Conservation (phyloP, 2,888 invertebrate species). For the Lordiphosa andalusiaca region DNA sequence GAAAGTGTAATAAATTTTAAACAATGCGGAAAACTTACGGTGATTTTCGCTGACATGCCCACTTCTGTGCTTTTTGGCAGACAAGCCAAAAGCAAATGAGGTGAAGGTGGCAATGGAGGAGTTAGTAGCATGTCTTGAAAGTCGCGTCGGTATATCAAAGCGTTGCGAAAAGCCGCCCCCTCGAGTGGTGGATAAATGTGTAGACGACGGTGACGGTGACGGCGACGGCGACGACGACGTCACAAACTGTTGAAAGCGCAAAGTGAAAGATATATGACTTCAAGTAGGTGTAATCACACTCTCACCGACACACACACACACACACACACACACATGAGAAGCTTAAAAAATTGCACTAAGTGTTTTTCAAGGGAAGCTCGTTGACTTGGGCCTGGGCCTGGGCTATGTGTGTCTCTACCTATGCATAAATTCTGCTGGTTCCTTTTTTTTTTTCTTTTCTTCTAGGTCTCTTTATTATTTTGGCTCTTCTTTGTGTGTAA, state of each 20-base stretch:
- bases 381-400: slow-evolving; percentile 40
- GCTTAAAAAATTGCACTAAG: slow-evolving; percentile 64
- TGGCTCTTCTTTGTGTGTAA: slow-evolving; percentile 44
- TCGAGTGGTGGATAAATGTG: slow-evolving; percentile 53
- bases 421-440: slow-evolving; percentile 59
- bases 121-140: slow-evolving; percentile 52
- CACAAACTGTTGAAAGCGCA: slow-evolving; percentile 75
- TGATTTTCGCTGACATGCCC: slow-evolving; percentile 73
- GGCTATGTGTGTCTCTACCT: slow-evolving; percentile 40
- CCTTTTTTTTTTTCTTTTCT: slow-evolving; percentile 16
- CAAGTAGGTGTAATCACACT: slow-evolving; percentile 71
- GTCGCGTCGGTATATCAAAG: slow-evolving; percentile 67
- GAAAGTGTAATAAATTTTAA: slow-evolving; percentile 74
- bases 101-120: slow-evolving; percentile 2
- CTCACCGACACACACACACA: slow-evolving; percentile 18
- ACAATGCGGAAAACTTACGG: slow-evolving; percentile 74
- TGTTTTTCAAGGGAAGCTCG: slow-evolving; percentile 60
- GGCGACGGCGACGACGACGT: slow-evolving; percentile 39
- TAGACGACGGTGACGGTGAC: slow-evolving; percentile 35
- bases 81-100: slow-evolving; percentile 33
- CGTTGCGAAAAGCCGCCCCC: slow-evolving; percentile 54
- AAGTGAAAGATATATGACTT: slow-evolving; percentile 75
- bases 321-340: slow-evolving; percentile 33
- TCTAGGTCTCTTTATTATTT: slow-evolving; percentile 37
- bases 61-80: slow-evolving; percentile 64